These are phyloP conservation scores for Apodemia duryi DNA, from an alignment of 2,888 invertebrate genomes.

Conservation along the genomic window DNA sequence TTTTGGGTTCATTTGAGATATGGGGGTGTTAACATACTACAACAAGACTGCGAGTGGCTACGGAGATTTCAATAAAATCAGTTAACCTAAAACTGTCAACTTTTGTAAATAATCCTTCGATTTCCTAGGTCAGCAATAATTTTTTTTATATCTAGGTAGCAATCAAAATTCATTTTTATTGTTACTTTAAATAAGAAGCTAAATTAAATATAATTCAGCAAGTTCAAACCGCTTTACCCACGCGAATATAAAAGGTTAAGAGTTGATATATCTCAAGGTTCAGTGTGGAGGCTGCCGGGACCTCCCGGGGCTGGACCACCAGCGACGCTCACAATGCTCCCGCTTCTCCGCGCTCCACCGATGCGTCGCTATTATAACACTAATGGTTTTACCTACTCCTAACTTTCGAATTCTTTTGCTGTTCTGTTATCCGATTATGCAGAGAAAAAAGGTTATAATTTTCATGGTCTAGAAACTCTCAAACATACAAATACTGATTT, in stretches of 20 bases:
- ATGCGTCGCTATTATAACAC: background rate
- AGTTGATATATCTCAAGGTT: background rate
- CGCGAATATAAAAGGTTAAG: conserved; percentile 13
- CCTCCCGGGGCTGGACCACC: conserved; percentile 25
- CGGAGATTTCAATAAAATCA: too few relatives aligned
- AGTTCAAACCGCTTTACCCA: background rate
- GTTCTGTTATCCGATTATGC: background rate
- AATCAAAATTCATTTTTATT: too few relatives aligned
- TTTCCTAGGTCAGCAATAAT: too few relatives aligned
- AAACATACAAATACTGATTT: background rate
- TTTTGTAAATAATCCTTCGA: too few relatives aligned
- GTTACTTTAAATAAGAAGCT: too few relatives aligned
- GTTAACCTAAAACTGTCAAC: too few relatives aligned
- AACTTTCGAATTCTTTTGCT: background rate
- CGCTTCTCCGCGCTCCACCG: background rate
- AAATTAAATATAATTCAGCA: too few relatives aligned
- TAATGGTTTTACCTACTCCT: background rate
- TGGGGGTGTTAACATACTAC: too few relatives aligned
- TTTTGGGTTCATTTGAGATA: too few relatives aligned
- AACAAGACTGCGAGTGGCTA: too few relatives aligned
- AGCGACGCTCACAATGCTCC: conserved; percentile 20
- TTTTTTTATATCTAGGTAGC: too few relatives aligned
- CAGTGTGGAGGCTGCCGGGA: conserved; percentile 22
- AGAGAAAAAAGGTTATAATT: background rate
- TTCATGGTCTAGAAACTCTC: background rate